Conservation (phyloP, 1,140 invertebrate species). For the Pseudomyrmex cubaensis region DNA sequence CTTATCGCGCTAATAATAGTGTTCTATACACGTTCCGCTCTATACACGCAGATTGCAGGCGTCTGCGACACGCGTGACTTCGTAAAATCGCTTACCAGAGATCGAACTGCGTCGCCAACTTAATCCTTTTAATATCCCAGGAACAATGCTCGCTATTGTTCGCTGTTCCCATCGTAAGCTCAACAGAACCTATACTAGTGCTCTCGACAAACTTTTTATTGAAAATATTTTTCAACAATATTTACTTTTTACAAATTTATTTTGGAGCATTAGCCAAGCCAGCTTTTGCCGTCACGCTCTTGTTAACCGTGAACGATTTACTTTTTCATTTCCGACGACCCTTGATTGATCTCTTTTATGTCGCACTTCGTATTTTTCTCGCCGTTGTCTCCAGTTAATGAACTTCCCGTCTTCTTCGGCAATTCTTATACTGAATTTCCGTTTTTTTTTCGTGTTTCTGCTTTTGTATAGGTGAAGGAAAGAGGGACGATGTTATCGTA, state of each 20-base stretch:
- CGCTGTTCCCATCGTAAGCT: neutral
- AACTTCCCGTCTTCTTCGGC: constrained; percentile 21
- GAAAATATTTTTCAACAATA: neutral
- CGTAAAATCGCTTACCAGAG: constrained; percentile 40
- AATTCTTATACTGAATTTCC: constrained; percentile 27
- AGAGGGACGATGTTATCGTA: constrained; percentile 84
- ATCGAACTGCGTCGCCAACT: constrained; percentile 26
- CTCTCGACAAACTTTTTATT: neutral
- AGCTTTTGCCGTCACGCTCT: constrained; percentile 36
- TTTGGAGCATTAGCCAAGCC: constrained; percentile 30
- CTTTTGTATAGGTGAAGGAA: constrained; percentile 56
- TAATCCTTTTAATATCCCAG: constrained; percentile 29
- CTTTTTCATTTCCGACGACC: constrained; percentile 34
- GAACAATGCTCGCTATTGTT: constrained; percentile 41
- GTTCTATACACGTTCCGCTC: neutral
- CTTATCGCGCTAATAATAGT: constrained; percentile 55
- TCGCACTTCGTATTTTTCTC: constrained; percentile 50
- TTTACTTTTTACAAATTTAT: neutral
- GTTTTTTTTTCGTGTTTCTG: neutral
- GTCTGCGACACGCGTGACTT: constrained; percentile 25
- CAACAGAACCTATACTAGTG: neutral
- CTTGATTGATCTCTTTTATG: constrained; percentile 54
- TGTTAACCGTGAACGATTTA: constrained; percentile 39
- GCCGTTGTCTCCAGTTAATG: constrained; percentile 39
- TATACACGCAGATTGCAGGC: neutral